Evolutionary conservation across 2,888 invertebrate genomes (phyloP).

Genomic region (Epirrhoe alternata): DNA sequence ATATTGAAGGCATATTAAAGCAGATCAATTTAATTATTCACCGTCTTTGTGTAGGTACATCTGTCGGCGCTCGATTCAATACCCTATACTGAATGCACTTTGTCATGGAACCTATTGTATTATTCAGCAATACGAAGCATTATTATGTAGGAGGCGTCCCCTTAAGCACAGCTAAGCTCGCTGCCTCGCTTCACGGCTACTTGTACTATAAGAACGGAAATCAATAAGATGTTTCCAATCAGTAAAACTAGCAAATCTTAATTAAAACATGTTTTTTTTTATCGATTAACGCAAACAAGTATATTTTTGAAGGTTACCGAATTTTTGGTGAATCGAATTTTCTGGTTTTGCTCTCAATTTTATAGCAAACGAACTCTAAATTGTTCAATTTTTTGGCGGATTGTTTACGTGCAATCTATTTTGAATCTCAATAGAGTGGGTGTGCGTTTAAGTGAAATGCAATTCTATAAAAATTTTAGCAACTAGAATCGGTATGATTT

Average conservation of each 20-base stretch:
- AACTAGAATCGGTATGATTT: no score
- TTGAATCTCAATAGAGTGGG: no score
- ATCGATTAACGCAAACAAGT: neutral
- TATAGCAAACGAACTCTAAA: no score
- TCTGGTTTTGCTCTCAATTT: no score
- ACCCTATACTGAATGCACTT: conserved; percentile 30
- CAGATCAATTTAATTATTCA: neutral
- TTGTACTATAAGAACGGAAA: neutral
- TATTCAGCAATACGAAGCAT: conserved; percentile 48
- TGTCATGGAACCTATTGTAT: conserved; percentile 36
- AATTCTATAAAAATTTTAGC: no score
- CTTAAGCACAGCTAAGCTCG: conserved; percentile 1
- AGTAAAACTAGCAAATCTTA: neutral
- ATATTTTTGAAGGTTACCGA: no score
- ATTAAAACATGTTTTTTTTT: neutral
- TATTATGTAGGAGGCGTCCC: conserved; percentile 30
- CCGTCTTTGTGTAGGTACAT: neutral
- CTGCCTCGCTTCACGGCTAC: neutral
- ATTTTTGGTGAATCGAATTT: no score
- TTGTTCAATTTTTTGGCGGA: no score
- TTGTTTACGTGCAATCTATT: no score
- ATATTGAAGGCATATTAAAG: neutral
- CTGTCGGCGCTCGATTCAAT: conserved; percentile 1
- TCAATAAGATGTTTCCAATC: neutral
- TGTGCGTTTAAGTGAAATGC: no score